phyloP scores from a whole-genome alignment of 1,140 invertebrate species.

The Gerris buenoi region DNA sequence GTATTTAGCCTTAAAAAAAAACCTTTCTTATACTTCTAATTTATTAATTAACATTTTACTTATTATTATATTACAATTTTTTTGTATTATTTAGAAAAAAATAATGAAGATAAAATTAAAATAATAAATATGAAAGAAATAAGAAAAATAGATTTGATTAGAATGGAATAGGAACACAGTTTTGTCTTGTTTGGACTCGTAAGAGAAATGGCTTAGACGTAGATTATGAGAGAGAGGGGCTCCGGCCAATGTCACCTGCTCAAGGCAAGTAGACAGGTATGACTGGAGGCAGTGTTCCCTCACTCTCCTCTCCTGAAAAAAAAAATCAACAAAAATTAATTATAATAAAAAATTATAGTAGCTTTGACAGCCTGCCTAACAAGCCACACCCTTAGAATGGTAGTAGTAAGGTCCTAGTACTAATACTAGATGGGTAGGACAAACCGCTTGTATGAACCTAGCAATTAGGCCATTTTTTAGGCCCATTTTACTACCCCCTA shows the following conservation, averaged over 20 bases:
- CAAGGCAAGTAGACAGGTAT: slow-evolving; percentile 17
- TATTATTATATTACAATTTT: too few species aligned
- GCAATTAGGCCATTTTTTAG: not conserved
- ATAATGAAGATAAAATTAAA: too few species aligned
- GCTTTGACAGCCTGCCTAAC: not conserved
- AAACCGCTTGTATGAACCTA: too few species aligned
- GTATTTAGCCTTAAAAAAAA: too few species aligned
- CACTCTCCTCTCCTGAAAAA: slow-evolving; percentile 15
- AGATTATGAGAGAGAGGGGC: not conserved
- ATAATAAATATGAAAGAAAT: too few species aligned
- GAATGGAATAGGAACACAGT: not conserved
- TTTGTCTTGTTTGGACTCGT: too few species aligned
- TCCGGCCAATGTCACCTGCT: not conserved
- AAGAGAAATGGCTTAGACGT: too few species aligned
- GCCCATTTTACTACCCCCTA: not conserved
- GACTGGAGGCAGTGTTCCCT: slow-evolving; percentile 14
- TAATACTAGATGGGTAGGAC: not conserved
- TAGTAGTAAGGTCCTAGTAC: not conserved
- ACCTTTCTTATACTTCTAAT: too few species aligned
- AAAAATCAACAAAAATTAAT: not conserved
- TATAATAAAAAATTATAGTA: slow-evolving; percentile 1
- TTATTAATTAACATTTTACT: too few species aligned
- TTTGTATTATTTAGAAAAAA: too few species aligned
- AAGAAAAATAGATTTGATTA: too few species aligned
- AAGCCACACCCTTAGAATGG: not conserved